Conservation (phyloP, 2,797 vertebrate species). For the Knipowitschia caucasica region DNA sequence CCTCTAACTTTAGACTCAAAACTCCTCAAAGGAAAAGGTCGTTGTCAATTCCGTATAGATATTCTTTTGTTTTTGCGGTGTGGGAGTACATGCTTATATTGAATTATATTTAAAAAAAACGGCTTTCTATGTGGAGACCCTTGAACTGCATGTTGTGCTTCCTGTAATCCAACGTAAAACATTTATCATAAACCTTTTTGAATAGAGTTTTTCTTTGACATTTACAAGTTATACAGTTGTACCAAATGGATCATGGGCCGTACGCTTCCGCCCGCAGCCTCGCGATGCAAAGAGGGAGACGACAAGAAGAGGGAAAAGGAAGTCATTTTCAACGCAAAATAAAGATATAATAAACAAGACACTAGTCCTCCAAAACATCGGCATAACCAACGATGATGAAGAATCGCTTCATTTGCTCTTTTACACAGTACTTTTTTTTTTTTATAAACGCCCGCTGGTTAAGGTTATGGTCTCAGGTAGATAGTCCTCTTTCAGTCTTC, state of each 20-base stretch:
- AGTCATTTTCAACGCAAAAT: conserved; percentile 76
- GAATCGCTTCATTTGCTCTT: conserved; percentile 71
- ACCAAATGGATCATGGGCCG: conserved; percentile 90
- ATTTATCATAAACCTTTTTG: conserved; percentile 79
- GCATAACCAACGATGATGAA: conserved; percentile 88
- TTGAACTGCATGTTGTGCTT: conserved; percentile 78
- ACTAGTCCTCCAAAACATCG: conserved; percentile 85
- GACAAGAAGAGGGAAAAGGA: conserved; percentile 74
- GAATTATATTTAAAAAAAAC: conserved; percentile 60
- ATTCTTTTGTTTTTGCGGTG: not conserved
- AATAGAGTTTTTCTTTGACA: conserved; percentile 80
- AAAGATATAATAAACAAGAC: conserved; percentile 69
- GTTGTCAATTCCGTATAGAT: not conserved
- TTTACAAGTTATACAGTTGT: conserved; percentile 83
- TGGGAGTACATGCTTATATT: conserved; percentile 10
- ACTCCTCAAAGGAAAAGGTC: conserved; percentile 12
- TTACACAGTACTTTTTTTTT: conserved; percentile 80
- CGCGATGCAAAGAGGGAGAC: conserved; percentile 80
- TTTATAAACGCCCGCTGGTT: conserved; percentile 88
- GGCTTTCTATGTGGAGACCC: conserved; percentile 59
- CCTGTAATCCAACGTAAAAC: conserved; percentile 79
- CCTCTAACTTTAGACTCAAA: not conserved
- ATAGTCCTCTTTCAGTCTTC: conserved; percentile 85
- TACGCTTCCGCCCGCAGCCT: conserved; percentile 72
- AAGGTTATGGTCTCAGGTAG: conserved; percentile 88